Percentiles rank a stretch among this genome's conserved stretches.
Evolutionary conservation across 2,113 vertebrate species (phyloP).

Genomic region (Ramphastos sulfuratus): DNA sequence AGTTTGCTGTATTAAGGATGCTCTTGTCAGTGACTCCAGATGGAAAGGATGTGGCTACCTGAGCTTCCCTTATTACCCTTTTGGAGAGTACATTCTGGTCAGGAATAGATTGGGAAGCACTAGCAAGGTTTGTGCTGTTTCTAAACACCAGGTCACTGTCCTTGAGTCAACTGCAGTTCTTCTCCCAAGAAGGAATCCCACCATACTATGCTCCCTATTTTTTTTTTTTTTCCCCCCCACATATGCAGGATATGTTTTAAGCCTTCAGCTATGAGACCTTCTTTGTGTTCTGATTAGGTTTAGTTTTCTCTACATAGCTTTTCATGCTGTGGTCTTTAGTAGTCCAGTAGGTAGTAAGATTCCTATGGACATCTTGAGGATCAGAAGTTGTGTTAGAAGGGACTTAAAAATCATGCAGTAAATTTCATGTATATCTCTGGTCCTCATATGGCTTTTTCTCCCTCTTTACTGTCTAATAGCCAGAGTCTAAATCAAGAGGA

Average conservation of each 20-base stretch:
- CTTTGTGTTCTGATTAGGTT: background rate
- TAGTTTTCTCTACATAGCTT: background rate
- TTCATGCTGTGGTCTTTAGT: background rate
- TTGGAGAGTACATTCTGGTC: background rate
- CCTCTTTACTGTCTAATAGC: background rate
- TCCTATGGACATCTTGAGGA: background rate
- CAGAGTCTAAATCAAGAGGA: background rate
- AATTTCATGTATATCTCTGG: background rate
- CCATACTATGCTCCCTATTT: background rate
- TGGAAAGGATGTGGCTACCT: conserved; percentile 27
- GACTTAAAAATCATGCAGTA: background rate
- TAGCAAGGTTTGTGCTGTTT: background rate
- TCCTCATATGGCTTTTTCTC: background rate
- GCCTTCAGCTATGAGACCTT: background rate
- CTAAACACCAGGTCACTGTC: background rate
- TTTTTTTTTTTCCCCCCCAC: background rate
- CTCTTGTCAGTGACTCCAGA: background rate
- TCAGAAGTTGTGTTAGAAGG: background rate
- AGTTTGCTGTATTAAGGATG: conserved; percentile 25
- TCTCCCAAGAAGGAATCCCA: background rate
- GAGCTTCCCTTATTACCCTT: conserved; percentile 3
- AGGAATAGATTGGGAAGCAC: background rate
- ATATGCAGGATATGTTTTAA: background rate
- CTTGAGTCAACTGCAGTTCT: background rate
- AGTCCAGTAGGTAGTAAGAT: background rate